Evolutionary conservation across 1,140 invertebrate species (phyloP).

Genomic region (Cyrtorhinus lividipennis): DNA sequence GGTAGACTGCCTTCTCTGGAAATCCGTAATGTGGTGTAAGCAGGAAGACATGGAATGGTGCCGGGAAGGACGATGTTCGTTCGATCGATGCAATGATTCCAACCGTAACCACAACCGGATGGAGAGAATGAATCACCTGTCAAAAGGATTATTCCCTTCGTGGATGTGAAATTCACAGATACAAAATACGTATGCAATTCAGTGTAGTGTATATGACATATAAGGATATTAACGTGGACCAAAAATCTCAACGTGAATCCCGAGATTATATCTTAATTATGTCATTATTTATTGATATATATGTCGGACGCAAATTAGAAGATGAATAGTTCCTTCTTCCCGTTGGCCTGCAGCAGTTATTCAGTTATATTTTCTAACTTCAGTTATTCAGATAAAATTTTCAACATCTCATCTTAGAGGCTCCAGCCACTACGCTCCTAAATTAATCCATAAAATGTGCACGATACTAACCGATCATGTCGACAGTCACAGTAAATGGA

Average conservation of each 20-base stretch:
- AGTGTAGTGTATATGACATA: too few species aligned
- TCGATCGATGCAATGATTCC: not conserved
- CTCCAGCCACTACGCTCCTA: too few species aligned
- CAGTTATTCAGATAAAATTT: not conserved
- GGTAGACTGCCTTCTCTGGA: not conserved
- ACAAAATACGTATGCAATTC: too few species aligned
- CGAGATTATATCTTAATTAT: too few species aligned
- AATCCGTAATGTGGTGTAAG: not conserved
- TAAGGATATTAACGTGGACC: not conserved
- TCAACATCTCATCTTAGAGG: not conserved
- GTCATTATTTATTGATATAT: too few species aligned
- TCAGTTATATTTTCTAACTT: not conserved
- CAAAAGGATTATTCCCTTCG: not conserved
- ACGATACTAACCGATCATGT: not conserved
- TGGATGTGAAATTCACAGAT: not conserved
- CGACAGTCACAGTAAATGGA: not conserved
- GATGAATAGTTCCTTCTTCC: too few species aligned
- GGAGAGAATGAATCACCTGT: conserved; percentile 3
- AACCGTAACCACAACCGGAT: not conserved
- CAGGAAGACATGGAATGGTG: not conserved
- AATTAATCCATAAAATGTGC: too few species aligned
- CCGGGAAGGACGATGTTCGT: conserved; percentile 1
- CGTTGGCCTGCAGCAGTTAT: too few species aligned
- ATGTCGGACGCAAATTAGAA: too few species aligned
- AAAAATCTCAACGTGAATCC: not conserved